A percentile compares a stretch with the other conserved stretches of the same genome.
phyloP scores from a whole-genome alignment of 2,888 invertebrate species.

The Tetragnatha montana region DNA sequence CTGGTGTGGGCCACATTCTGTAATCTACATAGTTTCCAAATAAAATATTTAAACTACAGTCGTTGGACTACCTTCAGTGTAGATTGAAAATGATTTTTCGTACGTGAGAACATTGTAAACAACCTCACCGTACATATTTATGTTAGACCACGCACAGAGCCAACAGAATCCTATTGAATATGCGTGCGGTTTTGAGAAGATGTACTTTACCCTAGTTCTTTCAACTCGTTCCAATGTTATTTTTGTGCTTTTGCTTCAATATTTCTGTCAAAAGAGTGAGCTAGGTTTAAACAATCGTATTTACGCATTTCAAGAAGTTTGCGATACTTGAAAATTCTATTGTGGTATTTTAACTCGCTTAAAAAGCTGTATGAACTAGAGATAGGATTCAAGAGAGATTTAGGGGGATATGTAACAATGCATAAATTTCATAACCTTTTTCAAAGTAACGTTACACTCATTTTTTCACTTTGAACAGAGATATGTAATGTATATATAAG shows the following conservation, averaged over 20 bases:
- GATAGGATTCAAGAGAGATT: no score
- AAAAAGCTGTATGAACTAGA: no score
- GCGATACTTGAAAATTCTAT: no score
- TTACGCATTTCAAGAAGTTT: no score
- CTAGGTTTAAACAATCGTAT: background rate
- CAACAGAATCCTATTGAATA: background rate
- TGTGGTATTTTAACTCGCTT: no score
- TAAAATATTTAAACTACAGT: constrained; percentile 33
- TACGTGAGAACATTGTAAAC: constrained; percentile 8
- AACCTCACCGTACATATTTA: background rate
- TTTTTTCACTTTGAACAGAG: no score
- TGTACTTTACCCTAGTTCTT: background rate
- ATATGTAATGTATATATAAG: no score
- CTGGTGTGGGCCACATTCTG: no score
- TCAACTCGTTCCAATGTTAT: background rate
- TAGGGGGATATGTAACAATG: no score
- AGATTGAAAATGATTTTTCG: constrained; percentile 27
- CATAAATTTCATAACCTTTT: no score
- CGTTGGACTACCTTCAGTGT: no score
- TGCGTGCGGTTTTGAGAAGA: background rate
- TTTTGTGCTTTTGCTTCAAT: background rate
- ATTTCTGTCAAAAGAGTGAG: background rate
- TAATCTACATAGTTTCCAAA: background rate
- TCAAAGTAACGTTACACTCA: no score
- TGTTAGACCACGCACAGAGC: background rate